phyloP scores from a whole-genome alignment of 2,113 vertebrate species.

The Mellivora capensis region DNA sequence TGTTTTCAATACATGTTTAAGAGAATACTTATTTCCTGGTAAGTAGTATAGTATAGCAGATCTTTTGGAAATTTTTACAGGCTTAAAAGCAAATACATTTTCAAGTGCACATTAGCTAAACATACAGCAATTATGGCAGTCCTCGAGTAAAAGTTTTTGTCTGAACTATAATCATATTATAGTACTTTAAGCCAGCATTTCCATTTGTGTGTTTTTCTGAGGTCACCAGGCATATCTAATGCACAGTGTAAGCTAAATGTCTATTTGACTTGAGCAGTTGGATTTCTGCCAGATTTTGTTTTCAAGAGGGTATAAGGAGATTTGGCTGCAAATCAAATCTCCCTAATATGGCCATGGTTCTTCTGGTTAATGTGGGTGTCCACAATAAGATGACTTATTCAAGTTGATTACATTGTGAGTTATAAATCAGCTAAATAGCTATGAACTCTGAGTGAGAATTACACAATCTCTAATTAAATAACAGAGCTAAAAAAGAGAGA shows the following conservation, averaged over 20 bases:
- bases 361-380: constrained; percentile 52
- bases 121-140: neutral
- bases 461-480: constrained; percentile 46
- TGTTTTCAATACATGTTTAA: constrained; percentile 7
- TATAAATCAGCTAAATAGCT: constrained; percentile 47
- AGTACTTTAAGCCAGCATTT: constrained; percentile 36
- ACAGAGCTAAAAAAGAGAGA: neutral
- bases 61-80: constrained; percentile 33
- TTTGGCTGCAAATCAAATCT: constrained; percentile 68
- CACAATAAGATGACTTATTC: constrained; percentile 61
- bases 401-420: constrained; percentile 38
- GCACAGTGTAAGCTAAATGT: constrained; percentile 59
- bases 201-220: constrained; percentile 61
- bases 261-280: constrained; percentile 67
- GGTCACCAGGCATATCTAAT: constrained; percentile 69
- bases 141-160: constrained; percentile 46
- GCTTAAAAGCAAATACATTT: constrained; percentile 44
- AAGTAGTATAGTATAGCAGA: neutral
- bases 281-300: constrained; percentile 70
- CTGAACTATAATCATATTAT: constrained; percentile 33
- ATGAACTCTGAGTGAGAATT: constrained; percentile 12
- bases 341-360: constrained; percentile 49
- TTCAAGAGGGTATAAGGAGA: constrained; percentile 53
- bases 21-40: constrained; percentile 19
- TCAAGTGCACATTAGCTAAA: constrained; percentile 36